These are phyloP conservation scores for Euclidia mi DNA, from an alignment of 2,888 invertebrate genomes.

Conservation along the genomic window DNA sequence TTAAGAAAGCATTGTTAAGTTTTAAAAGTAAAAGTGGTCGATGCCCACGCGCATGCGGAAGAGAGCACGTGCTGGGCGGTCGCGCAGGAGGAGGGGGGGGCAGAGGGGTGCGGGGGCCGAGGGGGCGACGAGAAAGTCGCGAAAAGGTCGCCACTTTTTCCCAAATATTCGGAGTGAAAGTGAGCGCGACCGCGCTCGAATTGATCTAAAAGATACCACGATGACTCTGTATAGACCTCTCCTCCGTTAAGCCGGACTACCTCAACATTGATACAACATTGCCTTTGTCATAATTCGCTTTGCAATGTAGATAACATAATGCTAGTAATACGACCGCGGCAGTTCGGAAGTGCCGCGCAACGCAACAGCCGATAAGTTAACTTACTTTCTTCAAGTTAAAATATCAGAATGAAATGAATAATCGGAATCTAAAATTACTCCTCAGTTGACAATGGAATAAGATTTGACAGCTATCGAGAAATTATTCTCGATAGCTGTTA, in stretches of 20 bases:
- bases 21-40: constrained; percentile 86
- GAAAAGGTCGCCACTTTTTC: constrained; percentile 89
- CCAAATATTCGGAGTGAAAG: constrained; percentile 90
- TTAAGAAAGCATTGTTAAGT: constrained; percentile 59
- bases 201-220: constrained; percentile 69
- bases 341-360: no score
- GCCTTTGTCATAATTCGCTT: neutral
- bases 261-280: constrained; percentile 1
- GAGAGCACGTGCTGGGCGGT: constrained; percentile 68
- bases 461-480: no score
- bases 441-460: no score
- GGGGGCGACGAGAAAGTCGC: constrained; percentile 82
- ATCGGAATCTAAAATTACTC: no score
- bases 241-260: neutral
- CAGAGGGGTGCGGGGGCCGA: constrained; percentile 49
- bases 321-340: no score
- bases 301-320: neutral
- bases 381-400: no score
- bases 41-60: constrained; percentile 78
- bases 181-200: constrained; percentile 74
- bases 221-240: constrained; percentile 29
- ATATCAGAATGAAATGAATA: no score
- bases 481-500: no score
- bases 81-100: no score
- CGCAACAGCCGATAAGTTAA: no score